A percentile compares a stretch with the other conserved stretches of the same genome.
Evolutionary conservation across 37 sponge, comb jelly and placozoan genomes (phyloP).

Genomic region (Agelas oroides): DNA sequence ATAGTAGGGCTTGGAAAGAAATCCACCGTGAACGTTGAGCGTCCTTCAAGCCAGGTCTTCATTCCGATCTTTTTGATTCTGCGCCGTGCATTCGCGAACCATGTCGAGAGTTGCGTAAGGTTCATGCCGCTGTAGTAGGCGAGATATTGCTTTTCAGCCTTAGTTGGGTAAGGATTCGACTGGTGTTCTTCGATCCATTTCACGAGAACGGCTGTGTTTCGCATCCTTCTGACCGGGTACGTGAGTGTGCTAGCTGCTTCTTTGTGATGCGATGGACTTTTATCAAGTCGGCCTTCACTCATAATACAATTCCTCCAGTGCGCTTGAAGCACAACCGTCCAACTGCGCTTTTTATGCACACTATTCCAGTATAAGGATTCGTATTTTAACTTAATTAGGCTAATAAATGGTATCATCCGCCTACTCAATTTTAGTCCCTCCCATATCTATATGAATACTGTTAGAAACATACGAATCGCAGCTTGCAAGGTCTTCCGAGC

Average conservation of each 20-base stretch:
- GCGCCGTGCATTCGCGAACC: constrained; percentile 93
- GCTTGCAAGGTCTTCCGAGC: too few species aligned
- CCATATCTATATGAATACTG: too few species aligned
- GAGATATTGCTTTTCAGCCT: constrained; percentile 86
- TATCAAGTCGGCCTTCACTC: constrained; percentile 35
- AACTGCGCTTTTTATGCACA: constrained; percentile 6
- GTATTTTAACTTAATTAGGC: neutral
- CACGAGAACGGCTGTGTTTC: constrained; percentile 81
- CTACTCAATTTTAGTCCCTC: neutral
- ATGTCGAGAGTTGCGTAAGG: constrained; percentile 89
- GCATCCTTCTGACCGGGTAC: constrained; percentile 63
- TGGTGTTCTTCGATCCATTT: constrained; percentile 91
- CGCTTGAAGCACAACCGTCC: neutral
- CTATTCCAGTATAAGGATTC: neutral
- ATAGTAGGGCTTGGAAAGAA: constrained; percentile 41
- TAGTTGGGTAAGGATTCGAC: constrained; percentile 91
- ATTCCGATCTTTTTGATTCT: constrained; percentile 92
- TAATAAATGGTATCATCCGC: neutral
- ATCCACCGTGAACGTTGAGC: constrained; percentile 70
- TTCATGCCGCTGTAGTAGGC: constrained; percentile 87
- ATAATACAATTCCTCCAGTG: constrained; percentile 26
- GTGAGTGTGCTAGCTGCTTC: neutral
- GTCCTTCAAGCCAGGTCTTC: constrained; percentile 76
- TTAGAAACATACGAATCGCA: too few species aligned
- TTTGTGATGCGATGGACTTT: constrained; percentile 9